Conservation (phyloP, 2,797 vertebrate species). For the Melanotaenia trifasciata region DNA sequence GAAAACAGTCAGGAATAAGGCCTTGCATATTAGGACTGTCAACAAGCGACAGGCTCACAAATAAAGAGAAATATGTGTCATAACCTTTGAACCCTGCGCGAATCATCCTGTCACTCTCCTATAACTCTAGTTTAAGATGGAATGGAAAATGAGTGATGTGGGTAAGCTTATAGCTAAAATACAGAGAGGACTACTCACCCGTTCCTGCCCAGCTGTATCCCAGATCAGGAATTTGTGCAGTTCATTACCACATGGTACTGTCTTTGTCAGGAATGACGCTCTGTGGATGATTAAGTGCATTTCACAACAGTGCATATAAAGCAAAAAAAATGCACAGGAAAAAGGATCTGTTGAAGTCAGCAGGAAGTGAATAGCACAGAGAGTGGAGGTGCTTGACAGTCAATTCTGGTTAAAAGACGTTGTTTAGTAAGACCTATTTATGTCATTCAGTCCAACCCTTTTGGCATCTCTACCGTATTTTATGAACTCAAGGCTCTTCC, state of each 20-base stretch:
- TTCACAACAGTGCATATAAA: slow-evolving; percentile 26
- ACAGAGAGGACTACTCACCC: slow-evolving; percentile 83
- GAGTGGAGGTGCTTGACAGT: neutral
- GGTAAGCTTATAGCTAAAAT: slow-evolving; percentile 9
- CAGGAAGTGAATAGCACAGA: slow-evolving; percentile 25
- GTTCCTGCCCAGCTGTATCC: slow-evolving; percentile 98
- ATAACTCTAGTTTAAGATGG: slow-evolving; percentile 26
- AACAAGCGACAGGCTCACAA: neutral
- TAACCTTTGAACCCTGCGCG: slow-evolving; percentile 35
- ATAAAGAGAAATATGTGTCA: neutral
- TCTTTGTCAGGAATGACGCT: slow-evolving; percentile 98
- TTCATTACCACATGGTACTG: slow-evolving; percentile 94
- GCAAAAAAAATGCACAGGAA: slow-evolving; percentile 4
- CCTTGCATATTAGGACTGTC: too few relatives aligned
- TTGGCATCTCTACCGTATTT: neutral
- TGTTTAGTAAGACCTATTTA: neutral
- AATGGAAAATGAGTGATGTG: slow-evolving; percentile 30
- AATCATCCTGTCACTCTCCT: slow-evolving; percentile 36
- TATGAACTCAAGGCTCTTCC: neutral
- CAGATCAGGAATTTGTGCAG: slow-evolving; percentile 99
- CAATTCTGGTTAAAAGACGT: neutral
- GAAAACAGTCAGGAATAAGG: neutral
- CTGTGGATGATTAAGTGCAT: slow-evolving; percentile 78
- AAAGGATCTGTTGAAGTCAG: slow-evolving; percentile 22
- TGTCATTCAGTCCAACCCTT: neutral